phyloP scores from a whole-genome alignment of 2,888 invertebrate genomes.

The Heliconius charithonia region DNA sequence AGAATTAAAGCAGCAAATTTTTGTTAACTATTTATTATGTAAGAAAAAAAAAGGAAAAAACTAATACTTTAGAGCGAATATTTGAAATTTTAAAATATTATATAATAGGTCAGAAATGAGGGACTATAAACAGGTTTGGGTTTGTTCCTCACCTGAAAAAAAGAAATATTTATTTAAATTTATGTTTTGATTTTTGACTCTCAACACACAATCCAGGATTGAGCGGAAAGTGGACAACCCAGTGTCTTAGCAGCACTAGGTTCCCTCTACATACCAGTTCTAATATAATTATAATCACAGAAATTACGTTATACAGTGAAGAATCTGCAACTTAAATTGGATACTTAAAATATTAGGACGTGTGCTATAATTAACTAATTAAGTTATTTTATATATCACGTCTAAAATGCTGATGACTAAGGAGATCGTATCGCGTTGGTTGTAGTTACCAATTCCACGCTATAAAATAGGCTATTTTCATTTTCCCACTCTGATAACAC shows the following conservation, averaged over 20 bases:
- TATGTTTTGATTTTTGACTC: too few species aligned
- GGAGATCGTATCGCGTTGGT: not conserved
- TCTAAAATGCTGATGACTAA: not conserved
- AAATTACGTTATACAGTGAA: not conserved
- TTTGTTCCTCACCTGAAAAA: too few species aligned
- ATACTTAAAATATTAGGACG: not conserved
- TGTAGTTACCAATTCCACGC: not conserved
- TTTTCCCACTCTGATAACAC: not conserved
- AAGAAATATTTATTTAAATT: too few species aligned
- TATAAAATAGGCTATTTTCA: not conserved
- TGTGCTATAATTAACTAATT: not conserved
- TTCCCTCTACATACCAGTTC: not conserved
- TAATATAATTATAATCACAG: not conserved
- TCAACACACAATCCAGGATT: not conserved
- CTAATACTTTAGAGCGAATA: too few species aligned
- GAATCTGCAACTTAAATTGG: not conserved
- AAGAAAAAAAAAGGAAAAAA: too few species aligned
- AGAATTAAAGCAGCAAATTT: too few species aligned
- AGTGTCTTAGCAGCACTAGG: not conserved
- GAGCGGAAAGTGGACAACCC: not conserved
- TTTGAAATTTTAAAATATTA: too few species aligned
- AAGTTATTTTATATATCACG: constrained; percentile 1
- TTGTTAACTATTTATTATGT: too few species aligned
- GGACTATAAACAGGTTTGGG: too few species aligned
- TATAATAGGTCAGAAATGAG: too few species aligned